Base-by-base conservation (phyloP, 2,113 vertebrate genomes). In the Grus americana region DNA sequence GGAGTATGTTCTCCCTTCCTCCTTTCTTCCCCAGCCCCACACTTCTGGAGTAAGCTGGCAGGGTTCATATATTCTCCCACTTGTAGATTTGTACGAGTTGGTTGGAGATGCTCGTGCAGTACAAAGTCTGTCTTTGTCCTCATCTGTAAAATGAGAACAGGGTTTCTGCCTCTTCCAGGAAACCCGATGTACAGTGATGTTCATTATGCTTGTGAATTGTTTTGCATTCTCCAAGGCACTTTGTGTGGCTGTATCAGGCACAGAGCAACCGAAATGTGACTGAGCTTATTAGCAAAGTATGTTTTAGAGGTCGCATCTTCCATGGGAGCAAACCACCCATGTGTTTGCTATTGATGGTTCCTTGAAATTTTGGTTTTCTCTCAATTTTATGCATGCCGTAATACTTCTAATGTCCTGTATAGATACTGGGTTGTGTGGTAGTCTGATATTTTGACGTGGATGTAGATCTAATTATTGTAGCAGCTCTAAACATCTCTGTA, bases 1-100 rank as follows among this genome's bases (percentile, higher is more conserved):
- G 76, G 29, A 20, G 4, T 6, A 2, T 0, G 0, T 65, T 66
- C 30, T 63, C 19, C 49, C 11, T 57, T 68, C 13, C 24, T 10
- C 3, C 22, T 1, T 70, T 61, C 27, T 7, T n/a, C 42, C 38
- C 29, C 46, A 70, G 68, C 46, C n/a, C 24, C 21, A 1, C 5
- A 2, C 34, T 44, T 27, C 11, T 68, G 86, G 36, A 66, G 36
- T 4, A 12, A n/a, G n/a, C 68, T 36, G 52, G 7, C 20, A 11
- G 50, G 46, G 19, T 40, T 62, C 26, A 12, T 46, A 5, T 20
- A 3, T 67, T 40, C 47, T 90, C 55, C 14, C 24, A 17, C 36
- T 22, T 12, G 17, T 8, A 38, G 29, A 12, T 34, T 44, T 42
- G n/a, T 42, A 3, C 0, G 14, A 52, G 26, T 9, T 73, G 73